A percentile compares a stretch with the other conserved stretches of the same genome.
phyloP scores from a whole-genome alignment of 2,797 vertebrate species.

The Gorsachius magnificus region DNA sequence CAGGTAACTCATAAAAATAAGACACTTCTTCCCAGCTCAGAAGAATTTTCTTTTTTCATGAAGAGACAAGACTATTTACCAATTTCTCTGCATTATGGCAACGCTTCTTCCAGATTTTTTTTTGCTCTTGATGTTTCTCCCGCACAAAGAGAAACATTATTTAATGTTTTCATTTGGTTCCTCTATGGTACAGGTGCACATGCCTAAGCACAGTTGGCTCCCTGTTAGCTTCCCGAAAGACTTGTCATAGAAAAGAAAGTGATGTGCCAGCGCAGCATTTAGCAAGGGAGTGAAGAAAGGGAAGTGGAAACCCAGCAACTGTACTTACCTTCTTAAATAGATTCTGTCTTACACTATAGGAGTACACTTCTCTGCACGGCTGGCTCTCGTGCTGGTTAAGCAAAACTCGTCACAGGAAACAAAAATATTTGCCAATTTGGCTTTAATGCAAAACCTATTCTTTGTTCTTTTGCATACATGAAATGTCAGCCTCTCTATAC shows the following conservation, averaged over 20 bases:
- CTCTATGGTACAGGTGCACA: constrained; percentile 16
- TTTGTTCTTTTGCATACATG: background rate
- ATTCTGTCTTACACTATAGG: background rate
- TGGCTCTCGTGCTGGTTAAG: background rate
- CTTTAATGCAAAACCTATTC: background rate
- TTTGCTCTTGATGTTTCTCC: background rate
- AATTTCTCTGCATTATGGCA: background rate
- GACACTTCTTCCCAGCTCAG: background rate
- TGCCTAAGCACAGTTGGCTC: background rate
- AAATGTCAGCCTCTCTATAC: background rate
- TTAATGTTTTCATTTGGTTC: background rate
- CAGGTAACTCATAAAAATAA: background rate
- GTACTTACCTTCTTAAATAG: background rate
- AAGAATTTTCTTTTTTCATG: background rate
- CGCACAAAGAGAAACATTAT: background rate
- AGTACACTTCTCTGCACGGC: background rate
- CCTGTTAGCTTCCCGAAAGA: background rate
- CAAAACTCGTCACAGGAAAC: background rate
- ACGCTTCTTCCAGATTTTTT: background rate
- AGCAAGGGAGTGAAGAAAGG: background rate
- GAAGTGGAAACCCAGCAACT: background rate
- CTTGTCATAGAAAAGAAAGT: background rate
- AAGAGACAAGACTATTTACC: background rate
- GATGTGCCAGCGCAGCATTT: background rate
- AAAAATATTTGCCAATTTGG: constrained; percentile 22